These are phyloP conservation scores for Acropora yongei DNA, from an alignment of 64 coral and sea anemone genomes.

Conservation along the genomic window DNA sequence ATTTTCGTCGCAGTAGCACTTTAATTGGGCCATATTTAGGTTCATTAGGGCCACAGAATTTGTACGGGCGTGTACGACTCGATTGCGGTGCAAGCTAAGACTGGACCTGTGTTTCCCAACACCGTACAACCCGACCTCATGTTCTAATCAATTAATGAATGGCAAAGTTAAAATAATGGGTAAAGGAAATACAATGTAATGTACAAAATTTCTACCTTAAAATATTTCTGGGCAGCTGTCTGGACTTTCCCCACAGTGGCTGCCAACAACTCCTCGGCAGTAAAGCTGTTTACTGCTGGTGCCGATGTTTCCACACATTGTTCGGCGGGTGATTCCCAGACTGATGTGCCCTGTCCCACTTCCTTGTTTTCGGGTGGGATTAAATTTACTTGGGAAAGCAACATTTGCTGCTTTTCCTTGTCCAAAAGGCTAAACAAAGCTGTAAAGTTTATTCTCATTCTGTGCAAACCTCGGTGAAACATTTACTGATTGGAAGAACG, in stretches of 20 bases:
- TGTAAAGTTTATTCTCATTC: slow-evolving; percentile 14
- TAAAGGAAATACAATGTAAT: no score
- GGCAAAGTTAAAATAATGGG: no score
- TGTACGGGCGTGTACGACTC: background rate
- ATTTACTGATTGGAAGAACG: no score
- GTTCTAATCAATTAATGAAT: no score
- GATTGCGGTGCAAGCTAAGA: background rate
- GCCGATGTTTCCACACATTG: background rate
- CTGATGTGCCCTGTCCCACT: background rate
- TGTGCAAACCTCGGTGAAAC: no score
- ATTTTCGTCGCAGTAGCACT: no score
- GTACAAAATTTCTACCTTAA: slow-evolving; percentile 15
- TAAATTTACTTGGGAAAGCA: slow-evolving; percentile 28
- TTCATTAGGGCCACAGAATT: no score
- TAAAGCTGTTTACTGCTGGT: background rate
- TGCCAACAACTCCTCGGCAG: slow-evolving; percentile 3
- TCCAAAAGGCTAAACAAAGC: slow-evolving; percentile 26
- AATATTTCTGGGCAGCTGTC: slow-evolving; percentile 23
- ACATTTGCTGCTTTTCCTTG: slow-evolving; percentile 31
- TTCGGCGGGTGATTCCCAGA: background rate
- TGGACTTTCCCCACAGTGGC: background rate
- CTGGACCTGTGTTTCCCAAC: background rate
- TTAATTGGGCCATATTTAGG: no score
- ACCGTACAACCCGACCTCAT: no score
- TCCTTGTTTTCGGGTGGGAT: background rate